phyloP scores from a whole-genome alignment of 2,888 invertebrate genomes.

The Scelioninae gen. 2 region DNA sequence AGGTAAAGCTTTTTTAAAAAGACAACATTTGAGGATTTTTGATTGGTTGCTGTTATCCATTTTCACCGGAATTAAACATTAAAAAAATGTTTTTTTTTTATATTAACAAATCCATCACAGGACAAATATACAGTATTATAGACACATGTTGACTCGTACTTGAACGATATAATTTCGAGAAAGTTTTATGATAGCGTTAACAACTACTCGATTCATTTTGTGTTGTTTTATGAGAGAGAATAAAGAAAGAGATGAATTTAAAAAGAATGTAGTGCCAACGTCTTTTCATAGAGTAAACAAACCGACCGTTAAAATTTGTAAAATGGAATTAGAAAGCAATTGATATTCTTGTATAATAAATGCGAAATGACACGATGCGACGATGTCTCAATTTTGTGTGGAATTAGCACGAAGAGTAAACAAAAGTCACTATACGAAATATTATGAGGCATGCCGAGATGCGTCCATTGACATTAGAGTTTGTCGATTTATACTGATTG shows the following conservation, averaged over 20 bases:
- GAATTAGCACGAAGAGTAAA: slow-evolving; percentile 9
- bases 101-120: too few species aligned
- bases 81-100: too few species aligned
- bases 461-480: slow-evolving; percentile 28
- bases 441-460: slow-evolving; percentile 10
- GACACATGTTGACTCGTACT: slow-evolving; percentile 5
- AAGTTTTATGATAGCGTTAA: not conserved
- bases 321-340: slow-evolving; percentile 50
- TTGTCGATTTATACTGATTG: slow-evolving; percentile 3
- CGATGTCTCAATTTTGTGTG: slow-evolving; percentile 23
- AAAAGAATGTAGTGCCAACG: slow-evolving; percentile 45
- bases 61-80: too few species aligned
- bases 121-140: too few species aligned
- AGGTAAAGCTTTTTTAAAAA: too few species aligned
- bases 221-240: slow-evolving; percentile 14
- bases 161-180: slow-evolving; percentile 5
- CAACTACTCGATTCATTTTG: not conserved
- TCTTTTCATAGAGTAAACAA: slow-evolving; percentile 40
- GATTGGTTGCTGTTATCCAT: too few species aligned
- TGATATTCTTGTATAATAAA: slow-evolving; percentile 55
- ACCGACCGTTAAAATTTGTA: slow-evolving; percentile 42
- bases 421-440: slow-evolving; percentile 14
- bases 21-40: too few species aligned
- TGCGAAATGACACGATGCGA: slow-evolving; percentile 24
- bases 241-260: slow-evolving; percentile 12